Evolutionary conservation across 2,797 vertebrate species (phyloP).

Genomic region (Lacerta viridis): DNA sequence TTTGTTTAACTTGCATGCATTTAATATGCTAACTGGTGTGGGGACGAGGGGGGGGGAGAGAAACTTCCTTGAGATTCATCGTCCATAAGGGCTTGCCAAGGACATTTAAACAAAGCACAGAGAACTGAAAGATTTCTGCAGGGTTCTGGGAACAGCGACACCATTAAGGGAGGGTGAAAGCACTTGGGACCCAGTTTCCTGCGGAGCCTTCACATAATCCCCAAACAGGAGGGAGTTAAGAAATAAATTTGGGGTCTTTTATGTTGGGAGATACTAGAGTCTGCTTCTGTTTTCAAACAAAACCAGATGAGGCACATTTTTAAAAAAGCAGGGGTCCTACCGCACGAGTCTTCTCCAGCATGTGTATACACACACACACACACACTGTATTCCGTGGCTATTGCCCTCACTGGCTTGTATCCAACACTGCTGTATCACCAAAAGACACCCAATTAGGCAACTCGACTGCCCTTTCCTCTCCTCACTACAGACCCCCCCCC

Average conservation of each 20-base stretch:
- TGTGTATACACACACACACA: not conserved
- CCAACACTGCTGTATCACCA: no score
- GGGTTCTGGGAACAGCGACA: slow-evolving; percentile 24
- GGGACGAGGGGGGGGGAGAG: not conserved
- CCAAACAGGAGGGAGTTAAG: not conserved
- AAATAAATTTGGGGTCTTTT: not conserved
- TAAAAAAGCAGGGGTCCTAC: not conserved
- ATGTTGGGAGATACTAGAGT: not conserved
- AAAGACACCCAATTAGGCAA: no score
- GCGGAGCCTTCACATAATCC: not conserved
- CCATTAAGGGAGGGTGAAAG: not conserved
- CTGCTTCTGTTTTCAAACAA: not conserved
- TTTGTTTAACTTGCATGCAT: slow-evolving; percentile 29
- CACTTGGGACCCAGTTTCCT: slow-evolving; percentile 22
- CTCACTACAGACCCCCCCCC: no score
- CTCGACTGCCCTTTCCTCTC: no score
- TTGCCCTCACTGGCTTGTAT: no score
- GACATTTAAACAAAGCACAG: slow-evolving; percentile 59
- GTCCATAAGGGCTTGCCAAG: slow-evolving; percentile 60
- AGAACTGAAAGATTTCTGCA: slow-evolving; percentile 41
- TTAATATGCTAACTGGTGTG: slow-evolving; percentile 46
- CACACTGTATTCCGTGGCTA: no score
- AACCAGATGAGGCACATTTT: not conserved
- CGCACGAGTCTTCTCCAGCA: not conserved
- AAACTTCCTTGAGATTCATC: slow-evolving; percentile 38